Base-by-base conservation (phyloP, 2,113 vertebrate species). In the Theristicus caerulescens region DNA sequence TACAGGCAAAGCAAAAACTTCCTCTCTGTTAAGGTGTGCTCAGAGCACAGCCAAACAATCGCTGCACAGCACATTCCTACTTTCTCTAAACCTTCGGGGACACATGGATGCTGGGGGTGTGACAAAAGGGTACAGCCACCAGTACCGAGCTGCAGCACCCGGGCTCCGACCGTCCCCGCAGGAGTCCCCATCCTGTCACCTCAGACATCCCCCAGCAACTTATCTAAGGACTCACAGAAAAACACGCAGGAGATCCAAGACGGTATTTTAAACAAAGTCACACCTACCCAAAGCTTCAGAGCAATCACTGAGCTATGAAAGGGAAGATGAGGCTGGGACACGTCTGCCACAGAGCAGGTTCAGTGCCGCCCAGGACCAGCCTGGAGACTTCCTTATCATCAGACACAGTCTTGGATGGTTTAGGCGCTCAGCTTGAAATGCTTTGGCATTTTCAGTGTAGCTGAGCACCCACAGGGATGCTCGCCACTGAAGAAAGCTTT, bases 1-100 rank as follows among this genome's bases (percentile, higher is more conserved):
- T 34, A 9, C 49, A 16, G 38, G n/a, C n/a, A 58, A 27, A 40
- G 18, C 55, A 57, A 44, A 40, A 40, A 12, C 32, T 7, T 10
- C 5, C 17, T 16, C 57, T 8, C 22, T 11, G 2, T 3, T 6
- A 17, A 6, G 1, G 3, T 0, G 13, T 2, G 18, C 49, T 46
- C 36, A 11, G 51, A 27, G 49, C 1, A 2, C 87, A 66, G 57
- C 55, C 62, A 8, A 24, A 9, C 29, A 5, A 6, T 0, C 2
- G 6, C 67, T 16, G 46, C 46, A 3, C 55, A 29, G 40, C 47
- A 20, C 47, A 1, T 2, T 17, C 34, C 76, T 21, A 1, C 59
- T 6, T 8, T 5, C 61, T 9, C 29, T 10, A 20, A 67, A 6
- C 47, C 70, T 19, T 27, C 34, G 40, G 36, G 73, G 59, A 27